Evolutionary conservation across 2,113 vertebrate species (phyloP), one percentile per base, ranked within the genome.

Genomic region (Megaceryle maxima): DNA sequence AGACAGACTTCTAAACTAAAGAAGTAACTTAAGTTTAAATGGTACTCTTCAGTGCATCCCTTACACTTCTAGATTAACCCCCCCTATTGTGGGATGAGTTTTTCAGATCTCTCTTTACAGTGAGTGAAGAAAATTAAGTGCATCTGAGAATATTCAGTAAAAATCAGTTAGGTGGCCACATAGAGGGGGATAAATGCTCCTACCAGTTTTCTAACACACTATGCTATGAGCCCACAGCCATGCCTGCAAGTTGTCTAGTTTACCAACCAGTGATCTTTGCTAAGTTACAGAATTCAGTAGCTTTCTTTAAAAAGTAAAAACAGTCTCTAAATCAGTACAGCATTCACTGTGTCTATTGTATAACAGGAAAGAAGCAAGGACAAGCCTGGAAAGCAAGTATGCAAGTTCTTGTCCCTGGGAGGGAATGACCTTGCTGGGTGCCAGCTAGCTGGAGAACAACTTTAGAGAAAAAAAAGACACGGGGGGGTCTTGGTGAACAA

Each of bases 231-330:
- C 26, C 53, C 16, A 18, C 1, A 0, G 31, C 39, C n/a, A 19
- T 16, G 16, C 15, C 67, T 35, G 13, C 29, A 60, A 60, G 16
- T 69, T 39, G 8, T 22, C 31, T 35, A 44, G 16, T 4, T 73
- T 60, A 53, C 4, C 0, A 1, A 31, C 8, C 2, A 1, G 9
- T 19, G 17, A 24, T 37, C n/a, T 81, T 35, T 57, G 63, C 31
- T 35, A 87, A 78, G 12, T 16, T 63, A 83, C 37, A 86, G n/a
- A 66, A 72, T 26, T 62, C 44, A 76, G 22, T 13, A 37, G 22
- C 50, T 74, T 80, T 53, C 55, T 73, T 82, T 33, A 39, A 64
- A 51, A 68, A 35, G 8, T 14, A 72, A 60, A 81, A 37, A 22
- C 28, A 2, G 35, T 31, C 8, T 77, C 53, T 55, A 57, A 37